A percentile compares a stretch with the other conserved stretches of the same genome.
Conservation (phyloP, 2,888 invertebrate genomes). For the Cynaeus angustus region DNA sequence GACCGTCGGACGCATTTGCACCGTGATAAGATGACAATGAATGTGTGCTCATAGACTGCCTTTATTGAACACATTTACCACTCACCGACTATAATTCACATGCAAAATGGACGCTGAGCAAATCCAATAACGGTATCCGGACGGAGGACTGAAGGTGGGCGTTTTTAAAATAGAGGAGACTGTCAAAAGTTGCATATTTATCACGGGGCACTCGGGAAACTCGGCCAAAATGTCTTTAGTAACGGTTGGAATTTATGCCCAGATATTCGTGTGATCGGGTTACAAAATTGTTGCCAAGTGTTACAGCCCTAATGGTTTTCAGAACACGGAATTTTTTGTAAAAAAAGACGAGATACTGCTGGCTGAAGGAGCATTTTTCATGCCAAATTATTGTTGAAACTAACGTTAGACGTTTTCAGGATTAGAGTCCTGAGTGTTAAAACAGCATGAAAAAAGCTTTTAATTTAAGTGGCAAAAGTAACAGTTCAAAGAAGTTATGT, state of each 20-base stretch:
- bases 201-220: not conserved
- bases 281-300: not conserved
- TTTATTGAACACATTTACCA: constrained; percentile 62
- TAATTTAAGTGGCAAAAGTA: too few species aligned
- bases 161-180: not conserved
- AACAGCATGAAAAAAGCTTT: too few species aligned
- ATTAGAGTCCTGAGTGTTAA: too few species aligned
- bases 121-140: constrained; percentile 12
- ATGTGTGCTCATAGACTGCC: constrained; percentile 64
- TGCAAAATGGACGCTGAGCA: constrained; percentile 38
- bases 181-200: constrained; percentile 10
- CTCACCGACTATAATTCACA: constrained; percentile 47
- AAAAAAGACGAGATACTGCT: too few species aligned
- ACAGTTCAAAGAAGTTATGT: too few species aligned
- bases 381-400: too few species aligned
- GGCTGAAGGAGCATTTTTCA: too few species aligned
- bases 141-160: not conserved
- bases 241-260: too few species aligned
- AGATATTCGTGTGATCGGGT: not conserved
- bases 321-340: not conserved
- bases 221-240: constrained; percentile 6
- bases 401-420: too few species aligned
- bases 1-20: constrained; percentile 62
- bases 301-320: not conserved
- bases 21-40: constrained; percentile 68